phyloP scores from a whole-genome alignment of 2,888 invertebrate species.

The Anthoptus insignis region DNA sequence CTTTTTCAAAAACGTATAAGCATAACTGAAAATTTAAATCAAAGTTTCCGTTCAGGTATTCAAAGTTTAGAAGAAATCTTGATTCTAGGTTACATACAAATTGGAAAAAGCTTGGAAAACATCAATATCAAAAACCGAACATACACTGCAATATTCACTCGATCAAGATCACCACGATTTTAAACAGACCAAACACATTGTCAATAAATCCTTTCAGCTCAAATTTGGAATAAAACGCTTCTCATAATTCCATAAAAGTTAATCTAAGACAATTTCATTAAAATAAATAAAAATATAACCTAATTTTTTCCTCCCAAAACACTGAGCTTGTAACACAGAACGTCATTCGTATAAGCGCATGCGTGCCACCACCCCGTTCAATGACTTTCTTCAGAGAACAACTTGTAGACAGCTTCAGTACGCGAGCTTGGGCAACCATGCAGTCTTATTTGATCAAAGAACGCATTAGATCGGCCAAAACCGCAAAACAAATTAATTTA shows the following conservation, averaged over 20 bases:
- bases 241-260: neutral
- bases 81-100: too few species aligned
- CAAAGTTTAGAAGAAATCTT: too few species aligned
- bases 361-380: conserved; percentile 79
- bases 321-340: conserved; percentile 52
- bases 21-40: too few species aligned
- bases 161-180: too few species aligned
- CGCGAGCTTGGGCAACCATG: conserved; percentile 46
- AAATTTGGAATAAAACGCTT: neutral
- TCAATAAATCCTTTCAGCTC: neutral
- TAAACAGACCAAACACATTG: too few species aligned
- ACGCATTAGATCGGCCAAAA: neutral
- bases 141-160: neutral
- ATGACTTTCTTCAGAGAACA: conserved; percentile 68
- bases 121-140: too few species aligned
- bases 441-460: neutral
- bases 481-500: neutral
- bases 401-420: conserved; percentile 50
- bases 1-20: too few species aligned
- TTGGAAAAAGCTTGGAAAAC: too few species aligned
- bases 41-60: too few species aligned
- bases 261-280: neutral
- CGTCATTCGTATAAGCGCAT: conserved; percentile 60
- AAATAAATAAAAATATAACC: conserved; percentile 19
- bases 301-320: conserved; percentile 6